Conservation (phyloP, 2,888 invertebrate genomes). For the Drosophila setosimentum region DNA sequence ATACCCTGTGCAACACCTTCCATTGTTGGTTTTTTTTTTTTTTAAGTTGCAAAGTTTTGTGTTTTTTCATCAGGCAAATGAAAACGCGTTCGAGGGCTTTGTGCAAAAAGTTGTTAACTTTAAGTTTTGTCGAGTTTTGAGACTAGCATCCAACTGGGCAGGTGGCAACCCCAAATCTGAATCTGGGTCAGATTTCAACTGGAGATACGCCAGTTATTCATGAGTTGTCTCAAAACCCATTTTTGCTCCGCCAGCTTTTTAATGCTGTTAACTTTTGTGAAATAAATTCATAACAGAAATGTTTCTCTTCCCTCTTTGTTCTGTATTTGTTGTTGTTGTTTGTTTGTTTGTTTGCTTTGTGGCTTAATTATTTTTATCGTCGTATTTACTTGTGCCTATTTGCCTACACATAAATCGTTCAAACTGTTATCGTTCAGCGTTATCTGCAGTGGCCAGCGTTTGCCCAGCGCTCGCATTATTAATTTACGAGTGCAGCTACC, state of each 20-base stretch:
- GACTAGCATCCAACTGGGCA: neutral
- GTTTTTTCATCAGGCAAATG: conserved; percentile 67
- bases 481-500: conserved; percentile 68
- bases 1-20: conserved; percentile 22
- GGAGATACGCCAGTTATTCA: conserved; percentile 38
- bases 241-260: conserved; percentile 16
- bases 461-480: conserved; percentile 49
- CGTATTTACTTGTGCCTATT: conserved; percentile 54
- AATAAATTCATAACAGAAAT: conserved; percentile 3
- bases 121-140: conserved; percentile 21
- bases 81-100: conserved; percentile 56
- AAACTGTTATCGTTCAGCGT: conserved; percentile 51
- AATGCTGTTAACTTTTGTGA: conserved; percentile 47
- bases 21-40: no score
- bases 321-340: neutral
- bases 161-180: conserved; percentile 16
- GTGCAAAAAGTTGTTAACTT: conserved; percentile 61
- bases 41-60: conserved; percentile 59
- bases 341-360: conserved; percentile 13
- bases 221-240: conserved; percentile 43
- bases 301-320: neutral
- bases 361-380: conserved; percentile 69
- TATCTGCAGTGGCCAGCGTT: conserved; percentile 55
- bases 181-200: conserved; percentile 55
- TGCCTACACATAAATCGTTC: conserved; percentile 73